Conservation (phyloP, 2,888 invertebrate species). For the Gordius sp. region DNA sequence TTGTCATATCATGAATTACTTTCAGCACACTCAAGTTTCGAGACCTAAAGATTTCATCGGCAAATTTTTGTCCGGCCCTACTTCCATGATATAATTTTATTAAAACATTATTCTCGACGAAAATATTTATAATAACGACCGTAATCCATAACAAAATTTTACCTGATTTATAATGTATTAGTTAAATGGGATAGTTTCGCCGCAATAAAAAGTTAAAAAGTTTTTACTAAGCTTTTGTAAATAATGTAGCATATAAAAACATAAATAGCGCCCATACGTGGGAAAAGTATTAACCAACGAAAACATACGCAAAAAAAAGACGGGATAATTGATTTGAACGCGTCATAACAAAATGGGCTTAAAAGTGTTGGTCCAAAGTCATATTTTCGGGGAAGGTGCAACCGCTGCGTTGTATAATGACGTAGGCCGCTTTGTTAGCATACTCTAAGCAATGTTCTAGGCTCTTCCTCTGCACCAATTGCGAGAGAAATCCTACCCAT, state of each 20-base stretch:
- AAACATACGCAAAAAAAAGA: no score
- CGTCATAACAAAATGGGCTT: no score
- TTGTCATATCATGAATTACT: slow-evolving; percentile 57
- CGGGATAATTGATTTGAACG: no score
- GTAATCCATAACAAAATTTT: no score
- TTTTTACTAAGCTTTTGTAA: no score
- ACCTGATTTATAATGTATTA: no score
- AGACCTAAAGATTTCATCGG: slow-evolving; percentile 68
- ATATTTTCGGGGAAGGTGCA: slow-evolving; percentile 41
- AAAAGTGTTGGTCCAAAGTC: background rate
- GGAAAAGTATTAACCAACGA: no score
- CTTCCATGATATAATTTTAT: background rate
- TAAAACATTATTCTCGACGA: background rate
- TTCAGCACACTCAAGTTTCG: slow-evolving; percentile 52
- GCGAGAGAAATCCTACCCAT: slow-evolving; percentile 51
- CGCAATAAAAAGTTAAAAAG: no score
- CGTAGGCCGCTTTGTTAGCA: slow-evolving; percentile 58
- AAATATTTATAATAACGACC: no score
- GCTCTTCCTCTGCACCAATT: slow-evolving; percentile 44
- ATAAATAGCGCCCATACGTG: no score
- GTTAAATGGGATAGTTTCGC: no score
- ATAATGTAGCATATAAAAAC: no score
- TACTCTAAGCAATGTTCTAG: slow-evolving; percentile 52
- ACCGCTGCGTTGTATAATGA: slow-evolving; percentile 65
- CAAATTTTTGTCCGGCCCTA: slow-evolving; percentile 47